These are phyloP conservation scores for Xylocopa sonorina DNA, from an alignment of 1,140 invertebrate species.

Conservation along the genomic window DNA sequence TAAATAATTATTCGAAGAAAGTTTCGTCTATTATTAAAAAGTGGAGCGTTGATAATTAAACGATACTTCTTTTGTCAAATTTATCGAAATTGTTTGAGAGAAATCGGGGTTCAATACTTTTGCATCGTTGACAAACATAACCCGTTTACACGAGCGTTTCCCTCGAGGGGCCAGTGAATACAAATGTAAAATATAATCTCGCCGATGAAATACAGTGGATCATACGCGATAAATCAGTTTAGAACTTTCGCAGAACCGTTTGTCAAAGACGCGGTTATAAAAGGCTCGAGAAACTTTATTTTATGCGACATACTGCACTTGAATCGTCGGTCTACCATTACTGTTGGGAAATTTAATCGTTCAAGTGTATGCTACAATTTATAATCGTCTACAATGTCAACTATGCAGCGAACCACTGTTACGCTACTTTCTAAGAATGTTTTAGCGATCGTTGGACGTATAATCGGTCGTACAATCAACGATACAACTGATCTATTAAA, in stretches of 20 bases:
- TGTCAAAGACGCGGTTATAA: background rate
- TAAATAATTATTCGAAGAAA: no score
- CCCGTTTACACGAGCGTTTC: no score
- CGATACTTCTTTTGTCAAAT: background rate
- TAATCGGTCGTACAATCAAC: no score
- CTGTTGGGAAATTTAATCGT: background rate
- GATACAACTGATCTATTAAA: no score
- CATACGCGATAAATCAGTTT: background rate
- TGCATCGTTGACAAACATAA: background rate
- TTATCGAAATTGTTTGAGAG: background rate
- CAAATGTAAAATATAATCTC: background rate
- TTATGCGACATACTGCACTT: background rate
- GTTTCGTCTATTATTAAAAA: no score
- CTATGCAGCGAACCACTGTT: no score
- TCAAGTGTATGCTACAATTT: background rate
- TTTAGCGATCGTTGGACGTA: no score
- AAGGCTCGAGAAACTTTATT: background rate
- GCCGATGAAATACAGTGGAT: background rate
- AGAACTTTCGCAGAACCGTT: slow-evolving; percentile 26
- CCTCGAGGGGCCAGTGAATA: background rate
- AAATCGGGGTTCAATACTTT: background rate
- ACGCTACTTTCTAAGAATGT: background rate
- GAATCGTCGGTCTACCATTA: background rate
- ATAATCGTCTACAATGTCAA: no score
- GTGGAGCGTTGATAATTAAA: no score